These are phyloP conservation scores for Lomographa bimaculata DNA, from an alignment of 2,888 invertebrate genomes.

Conservation along the genomic window DNA sequence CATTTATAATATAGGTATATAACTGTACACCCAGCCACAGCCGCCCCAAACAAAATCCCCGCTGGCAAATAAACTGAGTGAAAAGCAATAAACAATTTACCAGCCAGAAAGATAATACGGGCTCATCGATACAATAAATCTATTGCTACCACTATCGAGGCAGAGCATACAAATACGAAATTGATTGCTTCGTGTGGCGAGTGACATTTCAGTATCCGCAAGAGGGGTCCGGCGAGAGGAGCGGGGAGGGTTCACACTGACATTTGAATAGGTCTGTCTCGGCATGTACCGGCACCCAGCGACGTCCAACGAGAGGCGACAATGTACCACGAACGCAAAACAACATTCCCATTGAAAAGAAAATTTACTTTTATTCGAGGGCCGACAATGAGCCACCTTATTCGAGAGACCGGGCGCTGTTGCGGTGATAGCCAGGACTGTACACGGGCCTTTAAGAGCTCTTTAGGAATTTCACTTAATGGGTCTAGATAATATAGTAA, in stretches of 20 bases:
- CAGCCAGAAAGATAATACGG: conserved; percentile 48
- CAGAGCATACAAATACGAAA: conserved; percentile 80
- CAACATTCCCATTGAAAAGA: conserved; percentile 76
- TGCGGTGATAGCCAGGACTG: conserved; percentile 28
- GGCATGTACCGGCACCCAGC: conserved; percentile 79
- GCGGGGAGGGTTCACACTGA: conserved; percentile 66
- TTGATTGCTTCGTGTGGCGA: conserved; percentile 81
- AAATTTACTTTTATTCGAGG: conserved; percentile 75
- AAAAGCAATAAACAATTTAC: conserved; percentile 34
- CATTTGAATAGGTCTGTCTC: conserved; percentile 82
- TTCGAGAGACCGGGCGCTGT: conserved; percentile 47
- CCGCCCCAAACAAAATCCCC: conserved; percentile 11
- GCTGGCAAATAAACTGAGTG: conserved; percentile 28
- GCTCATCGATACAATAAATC: conserved; percentile 67
- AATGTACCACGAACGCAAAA: conserved; percentile 75
- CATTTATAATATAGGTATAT: too few species aligned
- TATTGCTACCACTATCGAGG: conserved; percentile 68
- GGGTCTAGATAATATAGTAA: conserved; percentile 32
- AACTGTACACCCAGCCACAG: too few species aligned
- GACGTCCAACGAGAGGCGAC: conserved; percentile 77
- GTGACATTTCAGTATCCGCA: conserved; percentile 77
- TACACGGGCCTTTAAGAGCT: conserved; percentile 27
- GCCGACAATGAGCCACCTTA: conserved; percentile 61
- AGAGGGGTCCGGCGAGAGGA: conserved; percentile 44
- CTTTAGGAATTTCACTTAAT: conserved; percentile 35